Percentiles rank a stretch among this genome's conserved stretches.
Evolutionary conservation across 2,888 invertebrate species (phyloP).

Genomic region (Chaitophorus viminalis): DNA sequence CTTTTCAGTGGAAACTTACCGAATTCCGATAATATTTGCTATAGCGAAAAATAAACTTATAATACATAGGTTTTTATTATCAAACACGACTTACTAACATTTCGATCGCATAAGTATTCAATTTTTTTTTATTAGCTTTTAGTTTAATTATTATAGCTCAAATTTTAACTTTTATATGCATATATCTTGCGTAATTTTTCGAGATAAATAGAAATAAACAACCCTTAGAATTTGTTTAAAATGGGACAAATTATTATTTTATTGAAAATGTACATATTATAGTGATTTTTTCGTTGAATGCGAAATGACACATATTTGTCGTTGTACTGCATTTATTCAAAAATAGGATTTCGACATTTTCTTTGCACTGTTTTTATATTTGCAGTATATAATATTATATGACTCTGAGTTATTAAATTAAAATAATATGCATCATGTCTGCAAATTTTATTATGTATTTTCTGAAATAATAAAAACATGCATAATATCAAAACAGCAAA

Average conservation of each 20-base stretch:
- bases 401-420: conserved; percentile 17
- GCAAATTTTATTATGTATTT: background rate
- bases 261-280: background rate
- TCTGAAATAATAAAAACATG: background rate
- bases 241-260: background rate
- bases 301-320: conserved; percentile 1
- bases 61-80: too few relatives aligned
- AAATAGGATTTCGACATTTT: background rate
- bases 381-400: background rate
- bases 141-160: too few relatives aligned
- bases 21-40: too few relatives aligned
- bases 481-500: conserved; percentile 11
- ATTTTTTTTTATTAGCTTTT: too few relatives aligned
- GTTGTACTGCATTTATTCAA: background rate
- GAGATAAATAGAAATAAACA: background rate
- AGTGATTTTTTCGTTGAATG: background rate
- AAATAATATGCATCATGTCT: too few relatives aligned
- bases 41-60: too few relatives aligned
- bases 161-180: too few relatives aligned
- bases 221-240: background rate
- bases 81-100: too few relatives aligned
- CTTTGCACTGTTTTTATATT: background rate
- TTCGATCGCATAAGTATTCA: too few relatives aligned
- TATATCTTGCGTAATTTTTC: too few relatives aligned
- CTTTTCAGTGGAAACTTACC: too few relatives aligned